phyloP scores from a whole-genome alignment of 2,113 vertebrate genomes.

The Pseudois nayaur region DNA sequence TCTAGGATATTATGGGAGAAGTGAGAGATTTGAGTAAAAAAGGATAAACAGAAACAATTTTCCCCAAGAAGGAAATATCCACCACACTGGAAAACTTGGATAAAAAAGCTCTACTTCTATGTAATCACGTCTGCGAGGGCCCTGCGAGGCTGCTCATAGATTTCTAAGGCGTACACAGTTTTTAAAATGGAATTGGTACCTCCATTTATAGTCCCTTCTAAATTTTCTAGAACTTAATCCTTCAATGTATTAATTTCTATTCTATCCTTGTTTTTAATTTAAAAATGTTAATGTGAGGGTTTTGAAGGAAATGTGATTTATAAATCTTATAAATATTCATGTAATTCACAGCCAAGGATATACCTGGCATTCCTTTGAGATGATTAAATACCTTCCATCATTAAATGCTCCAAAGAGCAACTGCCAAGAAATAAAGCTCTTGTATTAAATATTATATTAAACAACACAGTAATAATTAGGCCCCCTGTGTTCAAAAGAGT shows the following conservation, averaged over 20 bases:
- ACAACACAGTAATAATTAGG: not conserved
- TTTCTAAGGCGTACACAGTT: not conserved
- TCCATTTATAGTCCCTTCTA: not conserved
- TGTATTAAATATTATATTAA: not conserved
- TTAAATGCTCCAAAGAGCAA: not conserved
- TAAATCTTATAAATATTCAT: slow-evolving; percentile 41
- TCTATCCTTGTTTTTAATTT: not conserved
- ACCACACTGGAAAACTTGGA: not conserved
- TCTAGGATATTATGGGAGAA: not conserved
- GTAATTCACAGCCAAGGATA: not conserved
- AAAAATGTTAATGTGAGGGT: not conserved
- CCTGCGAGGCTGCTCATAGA: not conserved
- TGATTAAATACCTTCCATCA: slow-evolving; percentile 21
- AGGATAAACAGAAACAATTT: not conserved
- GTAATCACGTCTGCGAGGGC: too few species aligned
- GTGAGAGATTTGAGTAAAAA: not conserved
- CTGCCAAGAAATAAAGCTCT: not conserved
- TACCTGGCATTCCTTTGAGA: not conserved
- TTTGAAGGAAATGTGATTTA: slow-evolving; percentile 40
- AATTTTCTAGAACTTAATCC: not conserved
- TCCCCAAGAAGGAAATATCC: not conserved
- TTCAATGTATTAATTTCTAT: not conserved
- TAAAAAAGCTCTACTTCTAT: rapidly evolving
- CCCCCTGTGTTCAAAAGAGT: not conserved
- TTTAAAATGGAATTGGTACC: not conserved